A percentile compares a stretch with the other conserved stretches of the same genome.
These are phyloP conservation scores for Sus cebifrons DNA, from an alignment of 2,797 vertebrate genomes.

Conservation along the genomic window DNA sequence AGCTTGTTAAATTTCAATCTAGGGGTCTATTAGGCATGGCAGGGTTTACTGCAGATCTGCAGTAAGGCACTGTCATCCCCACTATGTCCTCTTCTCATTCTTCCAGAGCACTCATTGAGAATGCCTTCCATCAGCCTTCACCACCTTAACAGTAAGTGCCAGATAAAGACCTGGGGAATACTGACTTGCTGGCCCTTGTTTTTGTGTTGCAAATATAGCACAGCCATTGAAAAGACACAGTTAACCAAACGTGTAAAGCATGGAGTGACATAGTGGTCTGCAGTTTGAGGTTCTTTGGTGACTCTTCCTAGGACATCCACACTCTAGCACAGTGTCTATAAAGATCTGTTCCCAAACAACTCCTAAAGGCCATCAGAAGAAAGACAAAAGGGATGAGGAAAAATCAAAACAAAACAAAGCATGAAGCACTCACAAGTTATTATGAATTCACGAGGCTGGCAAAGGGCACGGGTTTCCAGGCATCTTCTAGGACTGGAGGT, in stretches of 20 bases:
- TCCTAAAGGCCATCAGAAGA: not conserved
- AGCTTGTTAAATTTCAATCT: constrained; percentile 58
- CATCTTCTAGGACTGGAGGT: constrained; percentile 43
- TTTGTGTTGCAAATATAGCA: constrained; percentile 39
- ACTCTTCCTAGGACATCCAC: constrained; percentile 4
- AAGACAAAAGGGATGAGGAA: not conserved
- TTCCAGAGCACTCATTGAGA: not conserved
- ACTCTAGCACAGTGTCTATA: not conserved
- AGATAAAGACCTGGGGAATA: not conserved
- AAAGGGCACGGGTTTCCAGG: constrained; percentile 55
- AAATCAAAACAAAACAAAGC: not conserved
- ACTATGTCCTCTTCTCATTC: not conserved
- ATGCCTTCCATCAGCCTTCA: constrained; percentile 31
- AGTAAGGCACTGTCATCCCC: not conserved
- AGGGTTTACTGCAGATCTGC: not conserved
- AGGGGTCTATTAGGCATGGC: not conserved
- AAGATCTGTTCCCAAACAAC: constrained; percentile 5
- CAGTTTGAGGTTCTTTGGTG: constrained; percentile 33
- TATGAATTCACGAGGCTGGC: constrained; percentile 48
- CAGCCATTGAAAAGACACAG: not conserved
- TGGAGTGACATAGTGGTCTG: not conserved
- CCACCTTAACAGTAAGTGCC: not conserved
- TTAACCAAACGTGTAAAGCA: constrained; percentile 40
- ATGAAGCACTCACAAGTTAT: not conserved
- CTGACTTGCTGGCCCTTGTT: not conserved